Conservation (phyloP, 2,888 invertebrate species). For the Azorinus chamasolen region DNA sequence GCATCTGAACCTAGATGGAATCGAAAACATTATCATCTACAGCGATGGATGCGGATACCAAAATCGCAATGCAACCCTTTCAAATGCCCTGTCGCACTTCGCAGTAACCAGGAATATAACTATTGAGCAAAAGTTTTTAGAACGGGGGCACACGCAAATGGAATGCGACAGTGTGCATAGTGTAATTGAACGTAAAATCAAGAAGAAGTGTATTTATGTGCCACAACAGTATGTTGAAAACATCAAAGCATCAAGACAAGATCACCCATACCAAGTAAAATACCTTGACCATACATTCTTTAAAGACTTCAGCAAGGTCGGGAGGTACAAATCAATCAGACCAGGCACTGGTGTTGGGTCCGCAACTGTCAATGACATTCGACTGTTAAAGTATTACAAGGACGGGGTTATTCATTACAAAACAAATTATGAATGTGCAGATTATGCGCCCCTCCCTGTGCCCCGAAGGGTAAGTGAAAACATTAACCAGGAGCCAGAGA, state of each 20-base stretch:
- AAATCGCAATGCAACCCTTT: no score
- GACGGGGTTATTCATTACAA: no score
- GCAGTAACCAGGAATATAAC: constrained; percentile 27
- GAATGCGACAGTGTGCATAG: constrained; percentile 61
- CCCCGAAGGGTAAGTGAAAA: no score
- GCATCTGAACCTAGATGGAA: constrained; percentile 6
- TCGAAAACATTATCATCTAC: constrained; percentile 44
- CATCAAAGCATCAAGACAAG: no score
- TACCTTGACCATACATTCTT: constrained; percentile 41
- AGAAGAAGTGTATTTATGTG: constrained; percentile 36
- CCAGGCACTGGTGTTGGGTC: no score
- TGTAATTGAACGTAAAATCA: constrained; percentile 42
- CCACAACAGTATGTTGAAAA: constrained; percentile 41
- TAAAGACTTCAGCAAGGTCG: constrained; percentile 17
- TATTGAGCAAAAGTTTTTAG: constrained; percentile 53
- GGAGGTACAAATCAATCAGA: no score
- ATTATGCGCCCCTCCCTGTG: no score
- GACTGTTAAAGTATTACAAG: no score
- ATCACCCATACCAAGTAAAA: constrained; percentile 36
- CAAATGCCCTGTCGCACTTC: constrained; percentile 45
- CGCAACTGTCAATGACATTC: no score
- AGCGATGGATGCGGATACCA: no score
- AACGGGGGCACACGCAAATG: constrained; percentile 63
- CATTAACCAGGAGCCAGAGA: no score
- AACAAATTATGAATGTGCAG: no score